phyloP scores from a whole-genome alignment of 2,113 vertebrate genomes.

The Plestiodon gilberti region DNA sequence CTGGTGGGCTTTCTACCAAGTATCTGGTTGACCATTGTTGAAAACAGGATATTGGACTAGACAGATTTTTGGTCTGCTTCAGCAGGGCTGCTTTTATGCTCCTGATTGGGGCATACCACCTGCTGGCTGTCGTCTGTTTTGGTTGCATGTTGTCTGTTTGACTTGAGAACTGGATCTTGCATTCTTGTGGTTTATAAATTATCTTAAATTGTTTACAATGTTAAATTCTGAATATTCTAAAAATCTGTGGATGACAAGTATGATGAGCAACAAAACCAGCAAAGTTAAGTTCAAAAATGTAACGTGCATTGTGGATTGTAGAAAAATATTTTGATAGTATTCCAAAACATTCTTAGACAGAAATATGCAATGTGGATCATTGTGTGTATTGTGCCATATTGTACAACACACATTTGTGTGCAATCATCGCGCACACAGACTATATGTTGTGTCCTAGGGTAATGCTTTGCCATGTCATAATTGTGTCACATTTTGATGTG shows the following conservation, averaged over 20 bases:
- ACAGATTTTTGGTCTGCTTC: not conserved
- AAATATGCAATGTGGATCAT: not conserved
- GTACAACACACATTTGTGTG: not conserved
- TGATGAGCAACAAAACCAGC: not conserved
- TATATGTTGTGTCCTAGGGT: not conserved
- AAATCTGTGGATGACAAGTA: too few species aligned
- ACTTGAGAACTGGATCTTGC: not conserved
- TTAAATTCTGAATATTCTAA: not conserved
- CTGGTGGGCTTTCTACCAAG: conserved; percentile 78
- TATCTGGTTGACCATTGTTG: conserved; percentile 54
- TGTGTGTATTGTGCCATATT: not conserved
- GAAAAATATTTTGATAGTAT: not conserved
- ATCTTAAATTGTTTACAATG: too few species aligned
- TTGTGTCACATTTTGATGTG: not conserved
- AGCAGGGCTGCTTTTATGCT: too few species aligned
- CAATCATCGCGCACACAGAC: too few species aligned
- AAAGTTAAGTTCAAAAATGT: not conserved
- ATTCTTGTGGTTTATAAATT: not conserved
- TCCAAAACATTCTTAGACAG: not conserved
- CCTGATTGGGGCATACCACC: too few species aligned
- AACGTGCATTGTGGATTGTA: too few species aligned
- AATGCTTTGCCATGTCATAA: not conserved
- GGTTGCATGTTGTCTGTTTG: not conserved
- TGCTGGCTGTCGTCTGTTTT: not conserved
- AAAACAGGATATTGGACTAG: not conserved